Evolutionary conservation across 2,797 vertebrate genomes (phyloP), one percentile per base, ranked within the genome.

Genomic region (Melanitta fusca): DNA sequence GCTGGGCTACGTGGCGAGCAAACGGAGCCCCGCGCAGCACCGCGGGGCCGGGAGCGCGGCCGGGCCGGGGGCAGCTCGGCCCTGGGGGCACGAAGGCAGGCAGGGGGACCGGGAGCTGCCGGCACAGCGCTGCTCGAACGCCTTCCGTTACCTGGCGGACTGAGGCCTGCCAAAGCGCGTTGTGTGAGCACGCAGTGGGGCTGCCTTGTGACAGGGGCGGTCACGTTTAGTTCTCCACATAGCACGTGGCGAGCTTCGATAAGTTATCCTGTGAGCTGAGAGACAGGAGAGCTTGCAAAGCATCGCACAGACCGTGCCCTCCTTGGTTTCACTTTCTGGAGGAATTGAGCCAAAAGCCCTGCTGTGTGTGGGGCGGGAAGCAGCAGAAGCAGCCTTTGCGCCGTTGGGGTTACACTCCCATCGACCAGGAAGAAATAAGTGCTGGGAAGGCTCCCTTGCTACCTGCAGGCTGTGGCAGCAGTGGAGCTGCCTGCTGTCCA

Each of bases 311-410:
- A 6, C 82, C 1, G 6, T 97, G 4, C 97, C 97, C 38, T 97
- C 81, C 68, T 65, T 60, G 30, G 68, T 92, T n/a, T 6, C 27
- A 24, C 96, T 97, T 53, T 24, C 25, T 1, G 95, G 95, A 3
- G 97, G 97, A 21, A 43, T 97, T 68, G 92, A 66, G 68, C 96
- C 97, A 5, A 90, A 10, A 1, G 18, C 96, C 70, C 61, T 60
- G 51, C 87, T 72, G 22, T 2, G 10, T 7, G 95, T 97, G 30
- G 20, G 60, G 11, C 91, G 91, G 97, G 97, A 95, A 96, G 81
- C 21, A 22, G 28, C 38, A 17, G 5, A 34, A 10, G 25, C 36
- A 19, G 57, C n/a, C 18, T 45, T 39, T 12, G 14, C 16, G 22
- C 14, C 30, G 11, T 5, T 22, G n/a, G 38, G 39, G 39, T 32